phyloP scores from a whole-genome alignment of 2,888 invertebrate species.

The Cryptophagus acutangulus region DNA sequence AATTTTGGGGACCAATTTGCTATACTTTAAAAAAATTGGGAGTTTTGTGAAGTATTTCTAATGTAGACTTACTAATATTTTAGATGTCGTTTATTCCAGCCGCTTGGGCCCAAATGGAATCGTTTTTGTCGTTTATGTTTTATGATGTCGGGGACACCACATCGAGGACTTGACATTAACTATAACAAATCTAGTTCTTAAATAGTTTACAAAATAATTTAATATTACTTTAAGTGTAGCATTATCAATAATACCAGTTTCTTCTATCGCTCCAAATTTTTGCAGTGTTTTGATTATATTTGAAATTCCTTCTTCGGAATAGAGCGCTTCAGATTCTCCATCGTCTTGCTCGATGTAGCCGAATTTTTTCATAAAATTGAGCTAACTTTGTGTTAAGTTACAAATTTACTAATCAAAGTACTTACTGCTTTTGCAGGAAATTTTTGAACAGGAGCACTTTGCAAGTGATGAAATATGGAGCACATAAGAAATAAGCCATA shows the following conservation, averaged over 20 bases:
- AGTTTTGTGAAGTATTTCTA: constrained; percentile 1
- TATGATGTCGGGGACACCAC: constrained; percentile 67
- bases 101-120: constrained; percentile 56
- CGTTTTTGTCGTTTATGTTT: constrained; percentile 50
- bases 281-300: constrained; percentile 65
- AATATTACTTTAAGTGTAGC: constrained; percentile 56
- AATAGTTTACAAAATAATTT: constrained; percentile 1
- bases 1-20: constrained; percentile 65
- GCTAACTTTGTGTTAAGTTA: constrained; percentile 42
- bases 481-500: too few relatives aligned
- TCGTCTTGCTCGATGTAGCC: constrained; percentile 58
- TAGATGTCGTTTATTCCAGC: constrained; percentile 65
- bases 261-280: constrained; percentile 63
- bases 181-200: constrained; percentile 39
- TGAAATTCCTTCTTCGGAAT: constrained; percentile 58
- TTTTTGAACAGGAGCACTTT: too few relatives aligned
- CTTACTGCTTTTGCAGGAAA: not conserved
- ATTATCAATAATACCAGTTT: constrained; percentile 64
- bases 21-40: constrained; percentile 49
- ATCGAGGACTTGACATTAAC: constrained; percentile 63
- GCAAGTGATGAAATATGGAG: too few relatives aligned
- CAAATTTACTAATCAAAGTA: not conserved
- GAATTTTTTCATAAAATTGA: constrained; percentile 63
- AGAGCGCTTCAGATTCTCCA: constrained; percentile 56
- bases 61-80: constrained; percentile 61